Evolutionary conservation across 1,140 invertebrate species (phyloP), one percentile per base, ranked within the genome.

Genomic region (Diabrotica undecimpunctata): DNA sequence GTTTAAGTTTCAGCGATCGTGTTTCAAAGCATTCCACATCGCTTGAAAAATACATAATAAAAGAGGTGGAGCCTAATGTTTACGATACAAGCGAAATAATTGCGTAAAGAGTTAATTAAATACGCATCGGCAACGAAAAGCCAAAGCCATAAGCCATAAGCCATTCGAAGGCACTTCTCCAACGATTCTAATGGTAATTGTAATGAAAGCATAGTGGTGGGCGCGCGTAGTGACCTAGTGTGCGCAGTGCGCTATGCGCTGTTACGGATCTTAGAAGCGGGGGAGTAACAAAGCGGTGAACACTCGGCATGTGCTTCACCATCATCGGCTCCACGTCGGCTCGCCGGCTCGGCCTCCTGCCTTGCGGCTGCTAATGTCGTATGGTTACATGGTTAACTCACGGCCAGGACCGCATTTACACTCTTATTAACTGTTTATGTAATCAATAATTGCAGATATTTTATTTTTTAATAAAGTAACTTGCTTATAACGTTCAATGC

Each of bases 201-300:
- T 35, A 62, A 62, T 54, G 37, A 61, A 67, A 62, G 61, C 61
- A 41, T 52, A 62, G 61, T 38, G 52, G 62, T 70, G 64, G 64
- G 69, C 71, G 68, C 68, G 62, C 68, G 68, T 68, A 65, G 66
- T 72, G 69, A 72, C 71, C 71, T 67, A 72, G 66, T 70, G 61
- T 72, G 71, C 68, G 69, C 65, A 72, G 64, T 72, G 69, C 64
- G 71, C 67, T 72, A 72, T 72, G 69, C 71, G 71, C 66, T 68
- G 69, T 72, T 68, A 66, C 69, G 69, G 66, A 71, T 68, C 67
- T 65, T 38, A 46, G 41, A 56, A 59, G 71, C 66, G 71, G 71
- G 69, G 71, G 71, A 72, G 71, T 62, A 66, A 70, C 63, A 70
- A 68, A 70, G 68, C 69, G 60, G 68, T 64, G 52, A 61, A 62